Percentiles rank a stretch among this genome's conserved stretches.
Conservation (phyloP, 2,797 vertebrate genomes). For the Sitta carolinensis region DNA sequence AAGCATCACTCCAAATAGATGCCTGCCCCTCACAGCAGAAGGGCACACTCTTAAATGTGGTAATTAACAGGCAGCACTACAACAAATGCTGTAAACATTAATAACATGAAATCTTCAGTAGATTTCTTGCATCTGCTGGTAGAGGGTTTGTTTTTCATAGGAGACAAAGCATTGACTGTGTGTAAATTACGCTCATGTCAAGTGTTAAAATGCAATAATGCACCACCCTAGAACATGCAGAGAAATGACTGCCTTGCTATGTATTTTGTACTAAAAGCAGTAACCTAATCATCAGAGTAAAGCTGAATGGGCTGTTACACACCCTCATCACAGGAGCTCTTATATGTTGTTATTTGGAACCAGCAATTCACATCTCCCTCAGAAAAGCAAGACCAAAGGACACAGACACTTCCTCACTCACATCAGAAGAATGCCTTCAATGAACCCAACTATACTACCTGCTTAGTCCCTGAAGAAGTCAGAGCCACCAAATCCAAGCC, state of each 20-base stretch:
- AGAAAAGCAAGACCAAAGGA: conserved; percentile 19
- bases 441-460: not conserved
- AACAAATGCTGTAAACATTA: conserved; percentile 68
- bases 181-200: conserved; percentile 57
- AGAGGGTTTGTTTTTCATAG: conserved; percentile 62
- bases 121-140: conserved; percentile 43
- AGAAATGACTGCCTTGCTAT: conserved; percentile 72
- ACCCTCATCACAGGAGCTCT: conserved; percentile 24
- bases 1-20: conserved; percentile 27
- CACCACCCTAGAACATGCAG: conserved; percentile 61
- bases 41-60: conserved; percentile 41
- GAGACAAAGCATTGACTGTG: conserved; percentile 65
- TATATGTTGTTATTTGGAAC: not conserved
- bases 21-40: conserved; percentile 33
- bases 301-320: conserved; percentile 49
- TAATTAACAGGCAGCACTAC: conserved; percentile 69
- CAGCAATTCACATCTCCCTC: not conserved
- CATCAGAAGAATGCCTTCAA: not conserved
- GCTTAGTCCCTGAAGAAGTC: not conserved
- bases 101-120: conserved; percentile 67
- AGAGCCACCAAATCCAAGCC: not conserved
- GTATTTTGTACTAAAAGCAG: conserved; percentile 64
- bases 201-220: conserved; percentile 62
- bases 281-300: conserved; percentile 63
- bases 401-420: not conserved